Conservation (phyloP, 2,113 vertebrate genomes). For the Lasiurus borealis region DNA sequence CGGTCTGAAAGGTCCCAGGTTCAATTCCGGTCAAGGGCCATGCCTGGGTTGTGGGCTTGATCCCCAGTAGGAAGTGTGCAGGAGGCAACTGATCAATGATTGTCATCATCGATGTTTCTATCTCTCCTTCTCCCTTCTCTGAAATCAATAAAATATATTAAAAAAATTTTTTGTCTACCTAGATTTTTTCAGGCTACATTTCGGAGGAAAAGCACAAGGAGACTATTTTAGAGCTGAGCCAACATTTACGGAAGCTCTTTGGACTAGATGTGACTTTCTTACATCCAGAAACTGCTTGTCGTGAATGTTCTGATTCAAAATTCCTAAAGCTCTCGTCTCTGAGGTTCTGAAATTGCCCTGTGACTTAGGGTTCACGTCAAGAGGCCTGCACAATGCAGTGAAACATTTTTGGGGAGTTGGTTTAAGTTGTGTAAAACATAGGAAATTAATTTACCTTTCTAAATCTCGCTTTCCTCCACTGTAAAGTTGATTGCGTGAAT, state of each 20-base stretch:
- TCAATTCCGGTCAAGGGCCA: no score
- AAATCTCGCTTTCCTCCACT: constrained; percentile 22
- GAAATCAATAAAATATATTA: no score
- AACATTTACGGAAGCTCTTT: constrained; percentile 46
- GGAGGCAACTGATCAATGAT: no score
- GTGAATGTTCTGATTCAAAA: constrained; percentile 52
- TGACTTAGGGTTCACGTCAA: constrained; percentile 35
- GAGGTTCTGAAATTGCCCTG: constrained; percentile 59
- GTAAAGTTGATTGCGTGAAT: background rate
- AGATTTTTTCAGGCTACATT: background rate
- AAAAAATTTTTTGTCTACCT: constrained; percentile 3
- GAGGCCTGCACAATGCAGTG: background rate
- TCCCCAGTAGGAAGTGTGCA: no score
- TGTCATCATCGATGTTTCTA: no score
- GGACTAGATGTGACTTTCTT: constrained; percentile 46
- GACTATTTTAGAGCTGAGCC: constrained; percentile 34
- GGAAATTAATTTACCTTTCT: constrained; percentile 12
- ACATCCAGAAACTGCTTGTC: constrained; percentile 20
- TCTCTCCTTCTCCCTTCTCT: no score
- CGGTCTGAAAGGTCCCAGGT: no score
- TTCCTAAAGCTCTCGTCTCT: background rate
- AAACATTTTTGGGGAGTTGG: background rate
- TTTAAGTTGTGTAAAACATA: constrained; percentile 42
- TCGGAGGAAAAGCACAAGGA: constrained; percentile 35
- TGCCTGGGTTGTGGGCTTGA: no score